Percentiles rank a stretch among this genome's conserved stretches.
These are phyloP conservation scores for Chamaea fasciata DNA, from an alignment of 2,113 vertebrate genomes.

Conservation along the genomic window DNA sequence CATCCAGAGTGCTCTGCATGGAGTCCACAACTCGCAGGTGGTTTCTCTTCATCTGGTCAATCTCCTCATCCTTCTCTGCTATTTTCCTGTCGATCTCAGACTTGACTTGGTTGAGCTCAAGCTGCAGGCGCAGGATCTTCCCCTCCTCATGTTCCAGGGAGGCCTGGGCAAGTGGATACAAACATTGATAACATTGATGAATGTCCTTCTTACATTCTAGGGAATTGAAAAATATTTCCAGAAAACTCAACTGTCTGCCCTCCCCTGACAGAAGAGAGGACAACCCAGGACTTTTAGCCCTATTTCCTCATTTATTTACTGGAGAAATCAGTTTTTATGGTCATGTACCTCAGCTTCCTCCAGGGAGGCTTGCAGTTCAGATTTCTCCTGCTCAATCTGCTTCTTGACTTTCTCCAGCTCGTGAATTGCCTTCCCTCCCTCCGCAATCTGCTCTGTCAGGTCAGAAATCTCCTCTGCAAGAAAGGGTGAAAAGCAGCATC, in stretches of 20 bases:
- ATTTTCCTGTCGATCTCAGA: background rate
- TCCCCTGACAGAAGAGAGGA: no score
- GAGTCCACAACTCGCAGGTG: background rate
- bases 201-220: no score
- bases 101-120: background rate
- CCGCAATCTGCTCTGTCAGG: no score
- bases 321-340: background rate
- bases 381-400: background rate
- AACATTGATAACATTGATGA: no score
- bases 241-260: no score
- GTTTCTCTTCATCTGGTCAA: background rate
- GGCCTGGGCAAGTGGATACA: background rate
- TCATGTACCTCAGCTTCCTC: background rate
- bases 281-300: no score
- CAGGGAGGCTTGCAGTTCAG: background rate
- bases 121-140: background rate
- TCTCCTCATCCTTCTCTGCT: background rate
- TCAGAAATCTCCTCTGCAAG: no score
- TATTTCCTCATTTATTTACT: background rate
- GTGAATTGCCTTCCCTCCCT: background rate
- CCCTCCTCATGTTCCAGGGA: background rate
- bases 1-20: constrained; percentile 11
- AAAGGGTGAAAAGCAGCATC: no score
- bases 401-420: background rate
- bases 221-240: no score